Evolutionary conservation across 2,888 invertebrate genomes (phyloP).

Genomic region (Heteromurus nitidus): DNA sequence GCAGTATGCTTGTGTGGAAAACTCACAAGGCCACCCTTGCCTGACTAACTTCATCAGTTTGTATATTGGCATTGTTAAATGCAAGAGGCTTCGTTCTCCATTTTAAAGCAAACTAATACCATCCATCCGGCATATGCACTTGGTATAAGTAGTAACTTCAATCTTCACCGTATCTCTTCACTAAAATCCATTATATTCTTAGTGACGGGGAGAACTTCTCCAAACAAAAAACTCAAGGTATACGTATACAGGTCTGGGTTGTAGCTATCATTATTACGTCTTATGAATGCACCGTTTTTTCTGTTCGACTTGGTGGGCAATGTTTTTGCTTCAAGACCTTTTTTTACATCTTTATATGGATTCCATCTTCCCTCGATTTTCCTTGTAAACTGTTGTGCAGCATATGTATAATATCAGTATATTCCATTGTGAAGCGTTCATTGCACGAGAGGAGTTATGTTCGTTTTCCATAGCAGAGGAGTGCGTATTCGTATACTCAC

Average conservation of each 20-base stretch:
- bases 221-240: conserved; percentile 43
- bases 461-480: conserved; percentile 9
- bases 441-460: conserved; percentile 24
- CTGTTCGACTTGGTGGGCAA: conserved; percentile 32
- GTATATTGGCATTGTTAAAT: background rate
- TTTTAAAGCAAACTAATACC: too few relatives aligned
- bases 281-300: conserved; percentile 22
- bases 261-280: background rate
- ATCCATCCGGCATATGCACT: conserved; percentile 11
- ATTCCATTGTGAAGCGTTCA: background rate
- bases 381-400: background rate
- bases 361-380: conserved; percentile 35
- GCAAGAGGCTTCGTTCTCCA: background rate
- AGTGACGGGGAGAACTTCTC: background rate
- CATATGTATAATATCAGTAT: conserved; percentile 5
- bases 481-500: conserved; percentile 13
- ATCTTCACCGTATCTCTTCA: background rate
- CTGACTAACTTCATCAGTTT: background rate
- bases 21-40: background rate
- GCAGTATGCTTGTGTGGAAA: background rate
- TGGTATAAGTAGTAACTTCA: conserved; percentile 25
- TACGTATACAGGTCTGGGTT: conserved; percentile 17
- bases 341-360: conserved; percentile 33
- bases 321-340: background rate
- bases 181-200: too few relatives aligned